Evolutionary conservation across 2,888 invertebrate genomes (phyloP), one percentile per base, ranked within the genome.

Genomic region (Acanthococcus lagerstroemiae): DNA sequence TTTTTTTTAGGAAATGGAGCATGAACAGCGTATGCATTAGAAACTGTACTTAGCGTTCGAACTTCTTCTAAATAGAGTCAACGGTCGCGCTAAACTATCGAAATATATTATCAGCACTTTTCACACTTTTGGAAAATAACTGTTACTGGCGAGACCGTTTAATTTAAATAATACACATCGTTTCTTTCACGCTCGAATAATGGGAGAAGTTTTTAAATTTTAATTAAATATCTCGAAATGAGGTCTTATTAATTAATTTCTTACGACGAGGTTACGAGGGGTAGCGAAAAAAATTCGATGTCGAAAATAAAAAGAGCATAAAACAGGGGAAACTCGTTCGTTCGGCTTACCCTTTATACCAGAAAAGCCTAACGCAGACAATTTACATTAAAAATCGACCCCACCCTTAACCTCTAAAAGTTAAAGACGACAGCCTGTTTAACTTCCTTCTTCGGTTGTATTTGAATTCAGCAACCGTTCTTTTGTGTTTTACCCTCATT

Each of bases 401-500:
- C 61, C 61, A 61, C 50, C 61, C 61, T 61, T 50, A 61, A 61
- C 61, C 61, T 61, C 61, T 50, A 61, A 61, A 61, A 61, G 61
- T 61, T 61, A 50, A 61, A 61, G 61, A 61, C 61, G 61, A 61
- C 61, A 61, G 61, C 30, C 61, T 61, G 61, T 61, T 61, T 61
- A 61, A 61, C 61, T 61, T 61, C 22, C 61, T 61, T 30, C 61
- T 52, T 61, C 19, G 27, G 52, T 52, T 61, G 52, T 61, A 61
- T 61, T 61, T 61, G 61, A 61, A 61, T 61, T 61, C 61, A 52
- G 61, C 61, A 52, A 61, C 61, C 50, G 61, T 61, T 61, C 61
- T 61, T 61, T 61, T 61, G 61, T 61, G 61, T 61, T 61, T 61
- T 61, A 61, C 61, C 61, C 61, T 61, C 61, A 61, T 61, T 61